phyloP scores from a whole-genome alignment of 2,113 vertebrate genomes.

The Hucho hucho region DNA sequence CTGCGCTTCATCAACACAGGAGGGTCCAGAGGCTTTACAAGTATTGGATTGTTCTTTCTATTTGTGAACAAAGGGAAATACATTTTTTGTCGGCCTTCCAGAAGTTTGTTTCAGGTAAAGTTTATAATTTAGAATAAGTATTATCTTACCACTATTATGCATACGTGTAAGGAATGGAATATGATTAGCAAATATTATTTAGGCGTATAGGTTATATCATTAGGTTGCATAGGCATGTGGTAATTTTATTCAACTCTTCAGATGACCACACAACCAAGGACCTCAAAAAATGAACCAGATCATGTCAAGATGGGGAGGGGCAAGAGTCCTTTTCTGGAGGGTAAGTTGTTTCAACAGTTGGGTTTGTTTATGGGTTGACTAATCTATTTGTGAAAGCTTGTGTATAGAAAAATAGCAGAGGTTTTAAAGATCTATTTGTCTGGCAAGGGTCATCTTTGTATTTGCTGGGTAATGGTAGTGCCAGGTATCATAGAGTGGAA shows the following conservation, averaged over 20 bases:
- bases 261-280: constrained; percentile 42
- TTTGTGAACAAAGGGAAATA: constrained; percentile 12
- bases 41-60: constrained; percentile 25
- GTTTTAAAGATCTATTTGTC: too few species aligned
- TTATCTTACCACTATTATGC: too few species aligned
- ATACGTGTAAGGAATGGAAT: too few species aligned
- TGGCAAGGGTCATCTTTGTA: too few species aligned
- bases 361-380: neutral
- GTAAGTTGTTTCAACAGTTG: constrained; percentile 20
- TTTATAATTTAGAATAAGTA: too few species aligned
- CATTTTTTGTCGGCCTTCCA: neutral
- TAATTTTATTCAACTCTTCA: neutral
- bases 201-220: too few species aligned
- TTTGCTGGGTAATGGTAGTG: too few species aligned
- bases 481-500: too few species aligned
- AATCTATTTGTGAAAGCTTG: neutral
- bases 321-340: constrained; percentile 13
- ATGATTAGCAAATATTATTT: too few species aligned
- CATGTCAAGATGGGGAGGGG: constrained; percentile 9
- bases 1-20: constrained; percentile 6
- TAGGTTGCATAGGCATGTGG: too few species aligned
- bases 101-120: neutral
- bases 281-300: constrained; percentile 20
- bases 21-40: neutral
- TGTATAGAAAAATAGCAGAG: too few species aligned